Evolutionary conservation across 1,140 invertebrate species (phyloP), one percentile per base, ranked within the genome.

Genomic region (Microvelia longipes): DNA sequence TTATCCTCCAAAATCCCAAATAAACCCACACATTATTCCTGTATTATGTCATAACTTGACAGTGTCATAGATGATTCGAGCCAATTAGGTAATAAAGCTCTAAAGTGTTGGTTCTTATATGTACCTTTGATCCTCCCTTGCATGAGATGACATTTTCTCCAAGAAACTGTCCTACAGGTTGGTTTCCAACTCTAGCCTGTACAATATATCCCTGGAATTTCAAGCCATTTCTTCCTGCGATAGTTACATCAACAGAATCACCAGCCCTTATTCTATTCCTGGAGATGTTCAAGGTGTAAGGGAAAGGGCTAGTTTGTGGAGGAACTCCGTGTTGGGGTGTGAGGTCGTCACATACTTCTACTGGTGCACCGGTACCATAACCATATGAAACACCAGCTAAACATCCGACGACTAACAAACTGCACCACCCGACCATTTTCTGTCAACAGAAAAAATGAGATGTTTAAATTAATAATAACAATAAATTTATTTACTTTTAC

Each of bases 171-270:
- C 83, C 83, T 0, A 85, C 77, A 28, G 78, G 77, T 2, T 79
- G 77, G 67, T 79, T 74, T 1, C 79, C 79, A 14, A 77, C 74
- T 13, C 83, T 76, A n/a, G 80, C 83, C 73, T 84, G 81, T 26
- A 84, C 73, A 69, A 84, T 76, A 73, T 84, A 79, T 29, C 84
- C 84, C 63, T 80, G 79, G 77, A 84, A 83, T 30, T 75, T 81
- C 13, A 69, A n/a, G 14, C 68, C 69, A 27, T 70, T 78, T 14
- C 79, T 80, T 61, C 81, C 79, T 29, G 77, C 73, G 69, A 84
- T 78, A 5, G 78, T 80, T 30, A 84, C 76, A 74, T 77, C 74
- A 1, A 80, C 73, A 24, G 71, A 70, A 30, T 77, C 77, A 5
- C 77, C 76, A 1, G 74, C 28, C 63, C 75, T 74, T n/a, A 80